Evolutionary conservation across 2,888 invertebrate species (phyloP).

Genomic region (Anoplius nigerrimus): DNA sequence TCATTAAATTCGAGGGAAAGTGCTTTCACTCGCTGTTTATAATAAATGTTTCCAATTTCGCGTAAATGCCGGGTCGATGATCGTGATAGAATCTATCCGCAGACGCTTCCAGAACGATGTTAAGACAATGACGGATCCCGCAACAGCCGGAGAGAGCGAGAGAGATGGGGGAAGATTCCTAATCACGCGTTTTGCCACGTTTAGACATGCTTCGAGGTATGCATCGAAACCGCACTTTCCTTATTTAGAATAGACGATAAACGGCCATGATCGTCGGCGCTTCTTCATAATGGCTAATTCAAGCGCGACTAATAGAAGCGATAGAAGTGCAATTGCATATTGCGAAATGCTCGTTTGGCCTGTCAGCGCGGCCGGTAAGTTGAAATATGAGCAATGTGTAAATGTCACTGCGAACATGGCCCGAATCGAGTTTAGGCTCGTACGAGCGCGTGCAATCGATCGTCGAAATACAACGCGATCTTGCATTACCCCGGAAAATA

Average conservation of each 20-base stretch:
- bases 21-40: background rate
- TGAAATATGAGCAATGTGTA: background rate
- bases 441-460: too few relatives aligned
- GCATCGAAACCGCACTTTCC: background rate
- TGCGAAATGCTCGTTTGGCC: background rate
- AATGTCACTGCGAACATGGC: background rate
- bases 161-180: background rate
- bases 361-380: background rate
- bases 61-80: background rate
- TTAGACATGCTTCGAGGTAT: background rate
- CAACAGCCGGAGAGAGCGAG: background rate
- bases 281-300: background rate
- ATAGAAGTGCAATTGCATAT: background rate
- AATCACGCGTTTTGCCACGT: background rate
- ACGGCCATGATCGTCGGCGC: background rate
- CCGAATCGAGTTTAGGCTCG: too few relatives aligned
- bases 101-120: background rate
- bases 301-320: background rate
- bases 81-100: too few relatives aligned
- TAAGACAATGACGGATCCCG: background rate
- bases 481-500: too few relatives aligned
- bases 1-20: conserved; percentile 1
- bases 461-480: too few relatives aligned
- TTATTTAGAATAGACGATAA: background rate
- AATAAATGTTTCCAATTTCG: conserved; percentile 9